These are phyloP conservation scores for Gallinago undulata DNA, from an alignment of 2,113 vertebrate genomes.

Conservation along the genomic window DNA sequence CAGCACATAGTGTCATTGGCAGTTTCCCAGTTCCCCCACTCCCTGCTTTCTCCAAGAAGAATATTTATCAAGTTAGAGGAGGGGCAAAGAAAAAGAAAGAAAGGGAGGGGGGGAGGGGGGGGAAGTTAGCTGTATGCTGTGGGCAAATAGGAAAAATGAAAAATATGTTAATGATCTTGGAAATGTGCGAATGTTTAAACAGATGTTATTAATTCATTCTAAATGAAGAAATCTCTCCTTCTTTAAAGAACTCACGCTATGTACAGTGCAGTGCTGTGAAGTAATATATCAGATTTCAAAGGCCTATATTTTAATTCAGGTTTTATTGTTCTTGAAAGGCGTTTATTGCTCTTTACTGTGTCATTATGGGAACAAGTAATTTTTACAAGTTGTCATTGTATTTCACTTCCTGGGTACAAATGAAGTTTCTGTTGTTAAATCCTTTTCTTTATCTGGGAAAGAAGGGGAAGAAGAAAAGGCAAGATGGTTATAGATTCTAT, in stretches of 20 bases:
- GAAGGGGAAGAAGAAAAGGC: not conserved
- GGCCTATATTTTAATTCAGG: conserved; percentile 20
- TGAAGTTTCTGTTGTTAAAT: conserved; percentile 11
- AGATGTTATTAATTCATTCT: conserved; percentile 17
- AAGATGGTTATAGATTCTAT: not conserved
- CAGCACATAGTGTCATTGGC: conserved; percentile 16
- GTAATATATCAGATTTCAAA: conserved; percentile 15
- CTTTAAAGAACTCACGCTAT: not conserved
- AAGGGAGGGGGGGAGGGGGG: too few species aligned
- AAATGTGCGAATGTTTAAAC: not conserved
- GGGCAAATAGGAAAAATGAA: conserved; percentile 11
- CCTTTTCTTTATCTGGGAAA: not conserved
- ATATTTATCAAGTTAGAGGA: conserved; percentile 2
- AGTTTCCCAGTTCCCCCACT: conserved; percentile 37
- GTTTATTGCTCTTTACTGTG: conserved; percentile 24
- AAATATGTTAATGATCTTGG: conserved; percentile 22
- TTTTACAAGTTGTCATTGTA: conserved; percentile 27
- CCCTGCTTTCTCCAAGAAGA: not conserved
- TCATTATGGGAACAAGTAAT: conserved; percentile 24
- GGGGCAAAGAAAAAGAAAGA: not conserved
- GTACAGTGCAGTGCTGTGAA: not conserved
- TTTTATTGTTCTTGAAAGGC: conserved; percentile 39
- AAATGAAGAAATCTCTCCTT: conserved; percentile 6
- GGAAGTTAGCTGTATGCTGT: not conserved
- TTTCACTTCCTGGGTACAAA: not conserved